Conservation (phyloP, 2,888 invertebrate species). For the Pasiphila rectangulata region DNA sequence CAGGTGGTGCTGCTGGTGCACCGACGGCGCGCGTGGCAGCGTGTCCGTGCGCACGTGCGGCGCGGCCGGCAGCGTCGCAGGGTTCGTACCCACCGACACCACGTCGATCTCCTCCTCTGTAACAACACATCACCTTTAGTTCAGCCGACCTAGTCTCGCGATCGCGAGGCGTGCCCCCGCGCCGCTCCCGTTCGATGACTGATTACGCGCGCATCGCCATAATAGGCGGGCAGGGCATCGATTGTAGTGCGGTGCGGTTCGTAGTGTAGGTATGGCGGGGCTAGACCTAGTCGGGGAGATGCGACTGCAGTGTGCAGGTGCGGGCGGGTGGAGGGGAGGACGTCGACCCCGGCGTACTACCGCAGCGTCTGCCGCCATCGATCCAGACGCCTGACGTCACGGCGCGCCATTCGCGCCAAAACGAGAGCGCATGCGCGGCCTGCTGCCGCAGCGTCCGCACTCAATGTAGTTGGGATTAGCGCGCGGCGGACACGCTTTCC, state of each 20-base stretch:
- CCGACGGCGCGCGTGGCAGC: slow-evolving; percentile 86
- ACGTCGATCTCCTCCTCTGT: slow-evolving; percentile 93
- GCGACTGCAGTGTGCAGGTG: slow-evolving; percentile 77
- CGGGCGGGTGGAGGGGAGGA: slow-evolving; percentile 62
- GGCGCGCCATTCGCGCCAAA: slow-evolving; percentile 80
- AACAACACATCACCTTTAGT: slow-evolving; percentile 68
- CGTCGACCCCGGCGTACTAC: slow-evolving; percentile 79
- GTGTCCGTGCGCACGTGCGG: slow-evolving; percentile 62
- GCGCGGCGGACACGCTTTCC: slow-evolving; percentile 71
- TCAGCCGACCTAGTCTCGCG: slow-evolving; percentile 2
- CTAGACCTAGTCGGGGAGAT: slow-evolving; percentile 66
- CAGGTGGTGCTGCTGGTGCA: slow-evolving; percentile 84
- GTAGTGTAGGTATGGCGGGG: slow-evolving; percentile 47
- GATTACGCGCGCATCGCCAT: slow-evolving; percentile 65
- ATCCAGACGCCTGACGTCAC: slow-evolving; percentile 81
- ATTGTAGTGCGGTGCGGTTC: slow-evolving; percentile 47
- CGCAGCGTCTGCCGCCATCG: slow-evolving; percentile 81
- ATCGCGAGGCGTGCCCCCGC: slow-evolving; percentile 5
- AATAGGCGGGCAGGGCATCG: slow-evolving; percentile 63
- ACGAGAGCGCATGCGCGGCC: slow-evolving; percentile 75
- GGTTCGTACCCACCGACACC: slow-evolving; percentile 83
- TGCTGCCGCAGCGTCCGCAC: slow-evolving; percentile 74
- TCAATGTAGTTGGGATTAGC: slow-evolving; percentile 73
- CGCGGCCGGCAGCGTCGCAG: slow-evolving; percentile 52
- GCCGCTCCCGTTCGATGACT: slow-evolving; percentile 61